Evolutionary conservation across 2,113 vertebrate species (phyloP), one percentile per base, ranked within the genome.

Genomic region (Cyanocitta stelleri): DNA sequence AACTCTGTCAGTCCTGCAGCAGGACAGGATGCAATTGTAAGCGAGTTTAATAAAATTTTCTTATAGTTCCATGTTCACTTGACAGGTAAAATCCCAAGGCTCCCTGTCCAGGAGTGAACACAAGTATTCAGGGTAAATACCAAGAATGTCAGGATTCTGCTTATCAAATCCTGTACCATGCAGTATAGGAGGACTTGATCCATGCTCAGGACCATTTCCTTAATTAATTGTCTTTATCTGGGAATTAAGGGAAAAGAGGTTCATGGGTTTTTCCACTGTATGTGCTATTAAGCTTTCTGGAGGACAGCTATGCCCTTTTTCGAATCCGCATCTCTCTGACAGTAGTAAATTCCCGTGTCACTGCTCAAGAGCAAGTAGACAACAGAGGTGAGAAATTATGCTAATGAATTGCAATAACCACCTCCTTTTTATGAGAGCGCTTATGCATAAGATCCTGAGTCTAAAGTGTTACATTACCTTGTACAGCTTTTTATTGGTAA

Each of bases 361-460:
- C 51, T 21, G 6, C 77, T 93, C 84, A 41, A 91, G 72, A 94
- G 61, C 94, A 91, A 97, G 95, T 75, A 97, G 90, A 64, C 86
- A 90, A 94, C 92, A 90, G 85, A 93, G 87, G 96, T 97, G 96
- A 95, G 96, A 89, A 97, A 94, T 95, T 95, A 97, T 97, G 96
- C 92, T 96, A 96, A 97, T 97, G 96, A 97, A 95, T 87, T 97
- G 90, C 93, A 96, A 89, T 96, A 96, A 90, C 90, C 95, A 89
- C n/a, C 94, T 93, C 69, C 85, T 92, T 85, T 85, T 94, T 91
- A 93, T 95, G 87, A 89, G 84, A 92, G 81, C 4, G 11, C 87
- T 97, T 96, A 73, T 48, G 61, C 43, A 1, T 85, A 64, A 95
- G 92, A 83, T 87, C 51, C 37, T 59, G 87, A 63, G 95, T 96